phyloP scores from a whole-genome alignment of 2,888 invertebrate genomes.

The Ophion obscuratus region DNA sequence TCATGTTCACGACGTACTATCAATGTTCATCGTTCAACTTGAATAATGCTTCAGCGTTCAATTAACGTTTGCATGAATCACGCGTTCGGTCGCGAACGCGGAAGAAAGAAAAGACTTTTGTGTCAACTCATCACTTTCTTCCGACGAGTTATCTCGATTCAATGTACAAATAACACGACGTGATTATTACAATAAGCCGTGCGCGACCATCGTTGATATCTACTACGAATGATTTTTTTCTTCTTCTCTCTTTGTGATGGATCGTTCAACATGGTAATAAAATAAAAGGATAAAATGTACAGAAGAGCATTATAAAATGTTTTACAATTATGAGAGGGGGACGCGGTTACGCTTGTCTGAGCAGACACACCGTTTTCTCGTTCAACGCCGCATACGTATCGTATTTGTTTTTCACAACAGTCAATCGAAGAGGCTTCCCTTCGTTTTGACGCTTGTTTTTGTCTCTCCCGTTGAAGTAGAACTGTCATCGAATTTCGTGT shows the following conservation, averaged over 20 bases:
- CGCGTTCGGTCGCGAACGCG: conserved; percentile 50
- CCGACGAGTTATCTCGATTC: conserved; percentile 64
- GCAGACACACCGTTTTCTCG: conserved; percentile 75
- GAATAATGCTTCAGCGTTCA: conserved; percentile 70
- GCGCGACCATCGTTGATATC: conserved; percentile 62
- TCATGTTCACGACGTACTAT: conserved; percentile 65
- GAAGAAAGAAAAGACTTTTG: conserved; percentile 25
- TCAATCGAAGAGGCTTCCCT: conserved; percentile 1
- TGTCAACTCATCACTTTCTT: conserved; percentile 13
- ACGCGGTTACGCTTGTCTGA: conserved; percentile 80
- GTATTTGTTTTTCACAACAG: conserved; percentile 10
- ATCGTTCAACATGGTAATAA: conserved; percentile 77
- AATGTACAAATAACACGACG: conserved; percentile 72
- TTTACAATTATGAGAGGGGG: conserved; percentile 74
- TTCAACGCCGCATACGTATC: conserved; percentile 9
- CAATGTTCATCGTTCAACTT: conserved; percentile 67
- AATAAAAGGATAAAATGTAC: conserved; percentile 83
- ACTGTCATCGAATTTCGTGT: conserved; percentile 71
- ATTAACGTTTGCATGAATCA: conserved; percentile 62
- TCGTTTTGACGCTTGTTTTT: neutral
- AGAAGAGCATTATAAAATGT: conserved; percentile 81
- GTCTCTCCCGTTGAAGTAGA: neutral
- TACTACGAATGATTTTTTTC: conserved; percentile 62
- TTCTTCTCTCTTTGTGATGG: conserved; percentile 59
- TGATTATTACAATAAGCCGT: conserved; percentile 72